Conservation (phyloP, 2,888 invertebrate species). For the Criorhina ranunculi region DNA sequence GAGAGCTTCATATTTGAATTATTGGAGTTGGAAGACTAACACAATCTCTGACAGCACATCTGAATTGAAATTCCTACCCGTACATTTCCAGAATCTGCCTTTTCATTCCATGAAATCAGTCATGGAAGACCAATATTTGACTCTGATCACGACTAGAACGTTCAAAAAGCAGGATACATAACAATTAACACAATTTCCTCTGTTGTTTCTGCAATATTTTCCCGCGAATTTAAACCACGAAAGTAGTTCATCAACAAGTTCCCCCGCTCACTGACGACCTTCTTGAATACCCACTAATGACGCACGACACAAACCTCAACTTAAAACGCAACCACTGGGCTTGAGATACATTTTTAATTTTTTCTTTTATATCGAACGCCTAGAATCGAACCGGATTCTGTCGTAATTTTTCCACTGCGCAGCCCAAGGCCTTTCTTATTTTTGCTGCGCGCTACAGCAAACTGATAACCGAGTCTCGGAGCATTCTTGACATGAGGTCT, state of each 20-base stretch:
- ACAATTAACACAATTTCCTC: no score
- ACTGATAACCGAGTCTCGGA: conserved; percentile 32
- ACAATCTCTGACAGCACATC: no score
- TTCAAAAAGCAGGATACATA: no score
- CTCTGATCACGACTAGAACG: no score
- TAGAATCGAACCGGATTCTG: conserved; percentile 55
- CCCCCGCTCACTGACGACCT: conserved; percentile 1
- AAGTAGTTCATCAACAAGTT: conserved; percentile 7
- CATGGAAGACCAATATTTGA: no score
- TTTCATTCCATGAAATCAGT: no score
- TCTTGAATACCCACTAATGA: conserved; percentile 3
- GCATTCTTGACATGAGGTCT: conserved; percentile 42
- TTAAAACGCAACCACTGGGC: conserved; percentile 10
- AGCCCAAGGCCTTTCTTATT: conserved; percentile 40
- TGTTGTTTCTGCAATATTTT: not conserved
- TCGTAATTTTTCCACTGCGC: conserved; percentile 25
- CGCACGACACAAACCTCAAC: conserved; percentile 8
- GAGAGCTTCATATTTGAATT: no score
- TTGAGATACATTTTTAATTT: conserved; percentile 4
- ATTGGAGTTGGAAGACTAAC: no score
- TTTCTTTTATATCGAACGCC: conserved; percentile 18
- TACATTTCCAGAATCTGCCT: no score
- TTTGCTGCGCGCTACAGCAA: not conserved
- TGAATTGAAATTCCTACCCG: no score
- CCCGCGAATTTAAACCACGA: not conserved